phyloP scores from a whole-genome alignment of 2,113 vertebrate species.

The Castor canadensis region DNA sequence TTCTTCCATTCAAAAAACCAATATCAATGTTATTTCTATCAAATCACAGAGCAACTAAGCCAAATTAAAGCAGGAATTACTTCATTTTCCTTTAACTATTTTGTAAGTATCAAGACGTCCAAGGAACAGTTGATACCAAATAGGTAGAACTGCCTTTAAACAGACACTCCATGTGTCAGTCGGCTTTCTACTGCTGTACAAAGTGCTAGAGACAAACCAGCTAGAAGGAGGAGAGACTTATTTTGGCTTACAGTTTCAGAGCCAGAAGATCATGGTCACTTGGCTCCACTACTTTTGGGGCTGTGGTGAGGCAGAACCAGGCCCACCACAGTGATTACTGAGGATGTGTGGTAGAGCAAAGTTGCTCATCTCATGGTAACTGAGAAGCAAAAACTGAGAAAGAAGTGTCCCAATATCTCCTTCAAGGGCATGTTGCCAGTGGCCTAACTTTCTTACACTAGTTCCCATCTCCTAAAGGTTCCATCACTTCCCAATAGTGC shows the following conservation, averaged over 20 bases:
- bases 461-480: not conserved
- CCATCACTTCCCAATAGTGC: not conserved
- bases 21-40: not conserved
- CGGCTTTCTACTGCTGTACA: not conserved
- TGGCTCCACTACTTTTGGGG: not conserved
- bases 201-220: not conserved
- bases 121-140: not conserved
- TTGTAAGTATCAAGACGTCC: not conserved
- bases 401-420: not conserved
- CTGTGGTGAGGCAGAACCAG: not conserved
- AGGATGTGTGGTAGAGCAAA: not conserved
- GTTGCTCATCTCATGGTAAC: too few species aligned
- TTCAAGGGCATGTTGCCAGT: rapidly evolving
- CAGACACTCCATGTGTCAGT: not conserved
- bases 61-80: not conserved
- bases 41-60: not conserved
- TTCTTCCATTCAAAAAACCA: not conserved
- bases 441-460: not conserved
- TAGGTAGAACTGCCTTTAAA: not conserved
- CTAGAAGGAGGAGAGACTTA: not conserved
- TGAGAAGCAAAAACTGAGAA: not conserved
- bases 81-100: not conserved
- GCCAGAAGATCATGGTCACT: not conserved
- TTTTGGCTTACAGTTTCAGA: not conserved
- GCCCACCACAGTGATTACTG: rapidly evolving